Percentiles rank a stretch among this genome's conserved stretches.
These are phyloP conservation scores for Colistium nudipinnis DNA, from an alignment of 2,113 vertebrate species.

Conservation along the genomic window DNA sequence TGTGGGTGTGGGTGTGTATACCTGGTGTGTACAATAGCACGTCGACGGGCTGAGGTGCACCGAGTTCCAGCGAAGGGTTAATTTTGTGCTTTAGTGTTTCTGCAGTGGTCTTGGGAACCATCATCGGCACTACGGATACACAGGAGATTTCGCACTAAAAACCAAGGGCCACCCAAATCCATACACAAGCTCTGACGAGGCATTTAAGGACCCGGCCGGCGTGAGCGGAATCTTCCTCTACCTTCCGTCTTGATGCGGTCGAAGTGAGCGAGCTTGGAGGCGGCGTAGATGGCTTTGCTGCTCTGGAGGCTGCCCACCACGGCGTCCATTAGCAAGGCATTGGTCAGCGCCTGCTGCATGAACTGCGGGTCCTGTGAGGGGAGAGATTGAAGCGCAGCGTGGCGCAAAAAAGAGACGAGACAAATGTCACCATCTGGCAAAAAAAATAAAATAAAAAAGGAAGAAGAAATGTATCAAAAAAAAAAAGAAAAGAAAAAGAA, in stretches of 20 bases:
- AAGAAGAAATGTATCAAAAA: too few relatives aligned
- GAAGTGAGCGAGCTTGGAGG: conserved; percentile 93
- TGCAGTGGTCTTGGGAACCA: conserved; percentile 90
- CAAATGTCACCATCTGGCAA: neutral
- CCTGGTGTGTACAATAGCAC: conserved; percentile 93
- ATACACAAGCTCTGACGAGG: neutral
- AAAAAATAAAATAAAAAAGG: neutral
- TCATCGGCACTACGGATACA: conserved; percentile 84
- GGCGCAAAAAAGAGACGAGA: neutral
- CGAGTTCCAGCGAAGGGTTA: conserved; percentile 90
- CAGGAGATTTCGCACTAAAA: neutral
- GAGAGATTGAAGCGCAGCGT: neutral
- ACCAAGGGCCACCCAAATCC: neutral
- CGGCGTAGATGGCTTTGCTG: conserved; percentile 87
- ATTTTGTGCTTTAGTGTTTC: conserved; percentile 97
- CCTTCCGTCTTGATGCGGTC: conserved; percentile 91
- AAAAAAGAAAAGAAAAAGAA: too few relatives aligned
- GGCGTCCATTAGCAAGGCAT: conserved; percentile 94
- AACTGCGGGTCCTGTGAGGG: conserved; percentile 92
- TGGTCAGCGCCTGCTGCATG: conserved; percentile 93
- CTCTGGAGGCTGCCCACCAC: conserved; percentile 93
- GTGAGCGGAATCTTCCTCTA: conserved; percentile 53
- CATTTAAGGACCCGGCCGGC: neutral
- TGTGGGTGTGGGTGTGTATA: conserved; percentile 68
- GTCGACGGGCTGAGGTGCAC: conserved; percentile 86